These are phyloP conservation scores for Tauraco erythrolophus DNA, from an alignment of 2,113 vertebrate genomes.

Conservation along the genomic window DNA sequence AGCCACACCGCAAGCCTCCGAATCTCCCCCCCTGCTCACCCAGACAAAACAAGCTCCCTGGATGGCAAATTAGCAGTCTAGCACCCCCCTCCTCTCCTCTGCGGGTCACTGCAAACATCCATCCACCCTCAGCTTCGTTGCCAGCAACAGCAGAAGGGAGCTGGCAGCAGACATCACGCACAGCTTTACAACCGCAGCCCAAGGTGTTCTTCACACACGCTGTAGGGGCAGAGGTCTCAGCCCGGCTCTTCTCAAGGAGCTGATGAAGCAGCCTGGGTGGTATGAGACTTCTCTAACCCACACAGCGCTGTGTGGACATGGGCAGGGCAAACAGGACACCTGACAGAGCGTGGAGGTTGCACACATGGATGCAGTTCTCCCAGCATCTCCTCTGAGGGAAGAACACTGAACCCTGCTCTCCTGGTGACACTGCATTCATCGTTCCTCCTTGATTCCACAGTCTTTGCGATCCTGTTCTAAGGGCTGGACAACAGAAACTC, in stretches of 20 bases:
- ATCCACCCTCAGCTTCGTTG: not conserved
- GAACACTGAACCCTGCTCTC: not conserved
- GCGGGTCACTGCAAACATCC: not conserved
- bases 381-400: not conserved
- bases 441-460: not conserved
- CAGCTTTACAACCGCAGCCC: not conserved
- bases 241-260: not conserved
- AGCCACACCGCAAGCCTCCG: constrained; percentile 49
- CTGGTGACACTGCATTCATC: not conserved
- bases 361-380: fast-evolving
- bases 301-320: fast-evolving
- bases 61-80: not conserved
- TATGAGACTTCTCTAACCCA: not conserved
- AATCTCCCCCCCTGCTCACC: constrained; percentile 1
- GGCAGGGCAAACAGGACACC: not conserved
- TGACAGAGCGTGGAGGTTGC: not conserved
- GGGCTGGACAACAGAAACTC: not conserved
- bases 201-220: not conserved
- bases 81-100: not conserved
- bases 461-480: not conserved
- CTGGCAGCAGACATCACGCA: not conserved
- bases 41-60: not conserved
- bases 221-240: not conserved
- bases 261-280: not conserved
- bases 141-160: not conserved